Conservation (phyloP, 2,113 vertebrate species). For the Eidolon helvum region DNA sequence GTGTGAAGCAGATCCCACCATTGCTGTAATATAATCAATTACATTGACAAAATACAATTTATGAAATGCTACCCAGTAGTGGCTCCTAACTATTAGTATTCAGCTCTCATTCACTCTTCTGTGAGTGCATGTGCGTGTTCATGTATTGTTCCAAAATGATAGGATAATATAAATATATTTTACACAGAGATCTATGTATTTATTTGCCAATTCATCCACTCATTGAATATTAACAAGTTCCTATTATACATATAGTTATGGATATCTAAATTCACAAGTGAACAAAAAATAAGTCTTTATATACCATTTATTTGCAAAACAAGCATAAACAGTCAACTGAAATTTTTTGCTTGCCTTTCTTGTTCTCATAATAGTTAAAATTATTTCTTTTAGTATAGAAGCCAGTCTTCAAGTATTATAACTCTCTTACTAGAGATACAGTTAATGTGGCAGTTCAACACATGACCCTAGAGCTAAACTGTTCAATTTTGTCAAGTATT, state of each 20-base stretch:
- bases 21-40: background rate
- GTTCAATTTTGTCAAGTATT: background rate
- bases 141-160: background rate
- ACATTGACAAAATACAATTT: background rate
- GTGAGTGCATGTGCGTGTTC: background rate
- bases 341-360: background rate
- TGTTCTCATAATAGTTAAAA: background rate
- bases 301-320: background rate
- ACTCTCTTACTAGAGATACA: background rate
- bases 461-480: background rate
- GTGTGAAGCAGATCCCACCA: background rate
- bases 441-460: accelerated
- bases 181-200: background rate
- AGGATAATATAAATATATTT: background rate
- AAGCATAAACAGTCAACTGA: background rate
- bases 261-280: background rate
- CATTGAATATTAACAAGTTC: background rate
- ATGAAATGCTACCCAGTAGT: background rate
- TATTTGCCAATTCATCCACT: background rate
- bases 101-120: background rate
- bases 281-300: background rate
- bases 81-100: background rate
- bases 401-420: background rate
- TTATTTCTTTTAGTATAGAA: background rate
- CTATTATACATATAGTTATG: background rate